Evolutionary conservation across 2,113 vertebrate genomes (phyloP).

Genomic region (Platichthys stellatus): DNA sequence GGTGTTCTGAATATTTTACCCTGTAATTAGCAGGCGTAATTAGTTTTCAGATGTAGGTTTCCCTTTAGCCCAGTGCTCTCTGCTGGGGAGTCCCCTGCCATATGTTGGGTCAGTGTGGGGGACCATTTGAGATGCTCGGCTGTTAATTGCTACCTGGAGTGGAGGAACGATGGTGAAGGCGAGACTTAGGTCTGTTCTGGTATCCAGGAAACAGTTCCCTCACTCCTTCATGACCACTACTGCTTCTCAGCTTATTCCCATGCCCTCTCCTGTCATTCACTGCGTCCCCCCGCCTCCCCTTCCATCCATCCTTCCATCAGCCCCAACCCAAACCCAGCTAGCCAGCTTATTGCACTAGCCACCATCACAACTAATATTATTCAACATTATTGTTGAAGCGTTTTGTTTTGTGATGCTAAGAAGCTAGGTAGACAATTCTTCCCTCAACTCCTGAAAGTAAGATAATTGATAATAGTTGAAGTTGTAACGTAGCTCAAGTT

Average conservation of each 20-base stretch:
- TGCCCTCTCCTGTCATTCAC: constrained; percentile 56
- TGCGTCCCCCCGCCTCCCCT: constrained; percentile 30
- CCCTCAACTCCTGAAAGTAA: background rate
- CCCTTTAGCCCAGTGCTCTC: constrained; percentile 4
- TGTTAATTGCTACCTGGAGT: constrained; percentile 51
- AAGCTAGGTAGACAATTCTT: background rate
- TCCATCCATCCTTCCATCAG: constrained; percentile 61
- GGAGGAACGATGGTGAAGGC: constrained; percentile 49
- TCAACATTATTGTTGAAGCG: background rate
- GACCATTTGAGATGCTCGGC: constrained; percentile 36
- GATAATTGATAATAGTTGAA: background rate
- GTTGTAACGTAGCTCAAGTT: background rate
- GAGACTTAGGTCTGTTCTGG: constrained; percentile 66
- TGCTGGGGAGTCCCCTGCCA: constrained; percentile 25
- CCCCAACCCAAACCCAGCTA: constrained; percentile 53
- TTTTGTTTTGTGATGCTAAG: constrained; percentile 28
- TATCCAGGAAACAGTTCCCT: constrained; percentile 64
- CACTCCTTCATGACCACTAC: constrained; percentile 37
- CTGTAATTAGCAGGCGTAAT: constrained; percentile 53
- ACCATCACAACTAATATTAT: constrained; percentile 53
- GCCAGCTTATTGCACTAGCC: constrained; percentile 61
- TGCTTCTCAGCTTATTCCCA: constrained; percentile 57
- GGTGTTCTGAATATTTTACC: constrained; percentile 40
- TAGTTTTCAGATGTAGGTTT: constrained; percentile 40
- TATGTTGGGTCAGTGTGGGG: constrained; percentile 18